These are phyloP conservation scores for Scotopteryx bipunctaria DNA, from an alignment of 2,888 invertebrate species.

Conservation along the genomic window DNA sequence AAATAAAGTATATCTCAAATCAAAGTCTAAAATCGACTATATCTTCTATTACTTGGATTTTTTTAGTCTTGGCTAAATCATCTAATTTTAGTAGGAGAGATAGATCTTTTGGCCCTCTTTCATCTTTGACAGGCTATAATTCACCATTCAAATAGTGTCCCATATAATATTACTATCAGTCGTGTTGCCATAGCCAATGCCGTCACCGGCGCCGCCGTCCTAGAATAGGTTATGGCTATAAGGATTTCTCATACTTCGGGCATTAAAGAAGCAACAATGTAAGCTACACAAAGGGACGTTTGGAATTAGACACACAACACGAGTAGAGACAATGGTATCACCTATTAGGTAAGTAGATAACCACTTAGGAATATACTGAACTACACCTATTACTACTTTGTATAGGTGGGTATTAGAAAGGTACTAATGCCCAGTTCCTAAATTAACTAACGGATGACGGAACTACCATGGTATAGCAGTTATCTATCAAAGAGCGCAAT, in stretches of 20 bases:
- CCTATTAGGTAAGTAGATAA: background rate
- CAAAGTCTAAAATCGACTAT: too few species aligned
- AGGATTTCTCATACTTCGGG: constrained; percentile 40
- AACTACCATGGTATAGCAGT: too few species aligned
- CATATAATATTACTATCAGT: constrained; percentile 54
- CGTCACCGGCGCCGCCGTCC: constrained; percentile 69
- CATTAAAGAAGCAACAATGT: constrained; percentile 19
- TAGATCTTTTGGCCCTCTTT: too few species aligned
- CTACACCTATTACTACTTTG: too few species aligned
- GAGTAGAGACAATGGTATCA: background rate
- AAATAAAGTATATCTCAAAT: too few species aligned
- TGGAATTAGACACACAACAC: background rate
- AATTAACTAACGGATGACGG: too few species aligned
- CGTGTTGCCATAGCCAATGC: constrained; percentile 50
- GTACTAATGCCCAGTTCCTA: too few species aligned
- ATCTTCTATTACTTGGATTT: too few species aligned
- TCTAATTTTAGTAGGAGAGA: too few species aligned
- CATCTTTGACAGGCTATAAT: background rate
- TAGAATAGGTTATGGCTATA: constrained; percentile 42
- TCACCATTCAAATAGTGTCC: constrained; percentile 37
- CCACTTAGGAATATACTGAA: background rate
- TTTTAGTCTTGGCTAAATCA: too few species aligned
- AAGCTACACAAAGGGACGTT: background rate
- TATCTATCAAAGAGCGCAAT: too few species aligned
- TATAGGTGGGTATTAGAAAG: too few species aligned